Evolutionary conservation across 2,888 invertebrate genomes (phyloP).

Genomic region (Andrena dorsata): DNA sequence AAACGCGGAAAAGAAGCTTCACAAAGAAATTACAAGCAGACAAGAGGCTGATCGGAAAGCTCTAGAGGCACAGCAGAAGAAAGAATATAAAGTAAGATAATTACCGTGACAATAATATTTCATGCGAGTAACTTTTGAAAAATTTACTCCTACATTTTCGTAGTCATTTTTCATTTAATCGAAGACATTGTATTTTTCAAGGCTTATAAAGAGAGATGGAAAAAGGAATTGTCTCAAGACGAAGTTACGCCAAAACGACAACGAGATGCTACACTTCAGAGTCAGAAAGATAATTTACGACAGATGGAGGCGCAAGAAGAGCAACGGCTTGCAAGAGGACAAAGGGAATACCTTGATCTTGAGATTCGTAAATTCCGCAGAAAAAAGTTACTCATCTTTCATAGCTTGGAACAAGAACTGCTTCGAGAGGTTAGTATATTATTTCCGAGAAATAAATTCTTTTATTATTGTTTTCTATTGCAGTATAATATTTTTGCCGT

Average conservation of each 20-base stretch:
- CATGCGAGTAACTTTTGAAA: background rate
- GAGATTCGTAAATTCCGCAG: conserved; percentile 97
- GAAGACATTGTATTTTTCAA: conserved; percentile 44
- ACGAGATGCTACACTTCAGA: conserved; percentile 95
- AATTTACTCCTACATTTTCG: background rate
- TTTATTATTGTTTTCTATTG: background rate
- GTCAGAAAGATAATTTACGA: conserved; percentile 96
- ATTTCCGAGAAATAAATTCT: background rate
- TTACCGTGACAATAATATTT: conserved; percentile 1
- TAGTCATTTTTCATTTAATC: conserved; percentile 8
- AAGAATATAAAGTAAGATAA: conserved; percentile 92
- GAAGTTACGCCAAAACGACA: conserved; percentile 96
- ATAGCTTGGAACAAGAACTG: conserved; percentile 96
- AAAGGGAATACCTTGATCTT: conserved; percentile 95
- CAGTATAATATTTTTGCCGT: background rate
- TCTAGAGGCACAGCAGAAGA: conserved; percentile 96
- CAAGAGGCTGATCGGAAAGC: conserved; percentile 97
- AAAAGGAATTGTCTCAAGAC: conserved; percentile 96
- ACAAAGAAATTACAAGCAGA: conserved; percentile 94
- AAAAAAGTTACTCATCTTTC: conserved; percentile 94
- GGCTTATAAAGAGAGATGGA: conserved; percentile 98
- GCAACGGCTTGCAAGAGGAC: conserved; percentile 93
- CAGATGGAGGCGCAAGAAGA: conserved; percentile 96
- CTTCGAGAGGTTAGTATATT: conserved; percentile 90
- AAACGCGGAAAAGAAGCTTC: conserved; percentile 95